These are phyloP conservation scores for Gymnocephalus cernua DNA, from an alignment of 2,113 vertebrate species.

Conservation along the genomic window DNA sequence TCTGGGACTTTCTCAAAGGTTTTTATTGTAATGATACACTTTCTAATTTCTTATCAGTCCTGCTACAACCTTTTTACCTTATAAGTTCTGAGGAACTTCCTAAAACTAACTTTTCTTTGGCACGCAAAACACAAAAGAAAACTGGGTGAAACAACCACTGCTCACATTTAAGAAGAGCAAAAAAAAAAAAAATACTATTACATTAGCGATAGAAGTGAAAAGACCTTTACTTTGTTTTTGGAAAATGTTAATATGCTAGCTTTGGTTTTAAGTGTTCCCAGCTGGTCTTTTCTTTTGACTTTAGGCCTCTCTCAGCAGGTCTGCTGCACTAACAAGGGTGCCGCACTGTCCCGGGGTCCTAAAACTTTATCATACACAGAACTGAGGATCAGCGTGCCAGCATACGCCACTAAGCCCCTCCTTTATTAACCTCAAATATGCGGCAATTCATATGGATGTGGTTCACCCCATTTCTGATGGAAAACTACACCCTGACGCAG, in stretches of 20 bases:
- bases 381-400: constrained; percentile 50
- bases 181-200: constrained; percentile 17
- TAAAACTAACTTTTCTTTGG: constrained; percentile 40
- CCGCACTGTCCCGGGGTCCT: constrained; percentile 58
- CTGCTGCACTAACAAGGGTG: constrained; percentile 73
- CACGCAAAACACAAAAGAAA: constrained; percentile 41
- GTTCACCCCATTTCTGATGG: constrained; percentile 59
- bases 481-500: constrained; percentile 64
- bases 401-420: constrained; percentile 51
- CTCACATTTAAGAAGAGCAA: constrained; percentile 7
- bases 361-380: constrained; percentile 61
- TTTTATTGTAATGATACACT: neutral
- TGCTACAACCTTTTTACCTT: constrained; percentile 12
- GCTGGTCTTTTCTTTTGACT: constrained; percentile 64
- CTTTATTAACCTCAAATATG: constrained; percentile 64
- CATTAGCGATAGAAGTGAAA: constrained; percentile 55
- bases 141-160: constrained; percentile 34
- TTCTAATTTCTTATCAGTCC: constrained; percentile 19
- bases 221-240: constrained; percentile 66
- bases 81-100: neutral
- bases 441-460: constrained; percentile 56
- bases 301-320: constrained; percentile 50
- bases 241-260: constrained; percentile 62
- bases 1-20: neutral
- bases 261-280: constrained; percentile 75